Evolutionary conservation across 2,113 vertebrate species (phyloP), one percentile per base, ranked within the genome.

Genomic region (Microcebus lehilahytsara): DNA sequence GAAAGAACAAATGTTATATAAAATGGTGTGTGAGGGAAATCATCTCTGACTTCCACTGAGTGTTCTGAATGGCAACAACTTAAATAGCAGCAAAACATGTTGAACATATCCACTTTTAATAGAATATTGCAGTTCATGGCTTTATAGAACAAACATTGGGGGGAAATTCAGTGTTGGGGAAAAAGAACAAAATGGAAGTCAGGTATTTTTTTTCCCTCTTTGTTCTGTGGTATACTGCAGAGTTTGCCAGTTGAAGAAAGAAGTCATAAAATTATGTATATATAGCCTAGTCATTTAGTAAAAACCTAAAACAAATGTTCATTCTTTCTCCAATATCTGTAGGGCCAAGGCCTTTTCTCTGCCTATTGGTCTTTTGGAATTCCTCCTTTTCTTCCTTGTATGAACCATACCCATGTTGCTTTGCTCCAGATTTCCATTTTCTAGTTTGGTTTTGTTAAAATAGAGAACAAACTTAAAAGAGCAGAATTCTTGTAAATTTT

Each of bases 371-470:
- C 22, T 83, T 88, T 56, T 93, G 72, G 40, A 91, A 79, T 40
- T 86, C 19, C 34, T 90, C 5, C 42, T 77, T 84, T 95, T 67
- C 40, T 93, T 75, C 71, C 23, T 86, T 85, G 62, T 6, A 81
- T 53, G 83, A 86, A 75, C 46, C 30, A 84, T 74, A 91, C 40
- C 16, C n/a, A 69, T 74, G 74, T 32, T 93, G 32, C n/a, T 95
- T 97, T 62, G 75, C 77, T 96, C 20, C 19, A 77, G 40, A 78
- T 87, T 95, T 74, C 40, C 12, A 19, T 9, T 78, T 85, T 96
- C 34, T 85, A 46, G n/a, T 85, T 89, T 84, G 46, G 13, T 85
- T 94, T 60, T 40, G 56, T 46, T 85, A 81, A 72, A 77, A 22
- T 81, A 89, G 16, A 69, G 56, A 72, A 83, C 37, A 69, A 79